A percentile compares a stretch with the other conserved stretches of the same genome.
Conservation (phyloP, 2,113 vertebrate genomes). For the Tychaedon coryphoeus region DNA sequence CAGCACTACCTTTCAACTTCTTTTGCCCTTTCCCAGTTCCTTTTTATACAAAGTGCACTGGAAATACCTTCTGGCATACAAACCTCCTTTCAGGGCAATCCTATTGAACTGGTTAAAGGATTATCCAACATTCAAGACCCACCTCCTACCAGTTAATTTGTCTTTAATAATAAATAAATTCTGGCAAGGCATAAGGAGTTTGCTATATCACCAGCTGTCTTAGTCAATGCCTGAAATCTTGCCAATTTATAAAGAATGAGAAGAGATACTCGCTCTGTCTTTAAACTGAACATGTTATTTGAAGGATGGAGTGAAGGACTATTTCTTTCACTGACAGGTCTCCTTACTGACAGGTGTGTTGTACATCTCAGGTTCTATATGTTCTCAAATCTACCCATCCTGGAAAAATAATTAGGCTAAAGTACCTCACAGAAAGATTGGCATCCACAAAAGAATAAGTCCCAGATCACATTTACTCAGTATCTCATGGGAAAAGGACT, state of each 20-base stretch:
- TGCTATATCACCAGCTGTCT: not conserved
- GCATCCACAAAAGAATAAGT: not conserved
- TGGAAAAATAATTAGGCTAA: not conserved
- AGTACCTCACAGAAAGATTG: not conserved
- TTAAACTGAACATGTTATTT: not conserved
- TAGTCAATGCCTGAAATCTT: constrained; percentile 23
- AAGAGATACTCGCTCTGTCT: not conserved
- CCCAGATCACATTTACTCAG: not conserved
- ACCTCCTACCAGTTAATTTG: constrained; percentile 20
- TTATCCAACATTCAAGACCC: constrained; percentile 3
- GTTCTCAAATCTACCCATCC: not conserved
- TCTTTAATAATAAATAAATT: constrained; percentile 55
- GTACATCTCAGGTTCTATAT: accelerated
- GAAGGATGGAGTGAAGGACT: not conserved
- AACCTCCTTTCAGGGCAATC: constrained; percentile 1
- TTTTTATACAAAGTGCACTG: not conserved
- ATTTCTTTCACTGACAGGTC: not conserved
- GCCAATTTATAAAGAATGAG: constrained; percentile 19
- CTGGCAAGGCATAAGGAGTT: constrained; percentile 16
- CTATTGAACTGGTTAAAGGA: constrained; percentile 34
- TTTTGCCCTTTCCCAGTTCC: not conserved
- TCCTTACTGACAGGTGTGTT: not conserved
- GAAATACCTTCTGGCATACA: constrained; percentile 2
- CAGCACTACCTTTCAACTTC: not conserved
- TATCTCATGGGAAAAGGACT: not conserved